These are phyloP conservation scores for Thamnophis sirtalis DNA, from an alignment of 2,113 vertebrate genomes.

Conservation along the genomic window DNA sequence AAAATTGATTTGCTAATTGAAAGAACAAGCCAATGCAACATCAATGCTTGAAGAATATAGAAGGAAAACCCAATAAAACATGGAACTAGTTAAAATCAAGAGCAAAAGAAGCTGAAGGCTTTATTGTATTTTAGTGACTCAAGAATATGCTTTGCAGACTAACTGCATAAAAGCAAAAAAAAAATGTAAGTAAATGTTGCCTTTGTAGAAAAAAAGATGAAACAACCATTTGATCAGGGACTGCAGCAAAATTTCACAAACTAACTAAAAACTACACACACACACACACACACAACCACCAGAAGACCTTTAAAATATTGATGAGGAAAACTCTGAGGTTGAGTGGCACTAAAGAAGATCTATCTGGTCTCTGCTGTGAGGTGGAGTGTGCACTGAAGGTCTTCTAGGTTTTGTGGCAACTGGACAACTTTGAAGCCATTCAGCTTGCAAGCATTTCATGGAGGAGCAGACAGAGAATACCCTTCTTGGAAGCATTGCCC, in stretches of 20 bases:
- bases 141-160: not conserved
- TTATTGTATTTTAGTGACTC: not conserved
- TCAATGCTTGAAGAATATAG: not conserved
- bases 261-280: not conserved
- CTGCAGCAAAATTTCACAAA: not conserved
- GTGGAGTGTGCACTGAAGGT: not conserved
- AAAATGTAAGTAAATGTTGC: not conserved
- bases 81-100: not conserved
- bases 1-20: not conserved
- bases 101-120: not conserved
- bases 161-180: not conserved
- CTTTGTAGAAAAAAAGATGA: not conserved
- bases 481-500: not conserved
- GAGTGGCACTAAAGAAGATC: no score
- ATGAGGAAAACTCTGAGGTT: not conserved
- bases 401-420: not conserved
- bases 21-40: not conserved
- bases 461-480: not conserved
- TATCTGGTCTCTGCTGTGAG: no score
- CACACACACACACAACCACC: no score
- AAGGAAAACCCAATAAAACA: not conserved
- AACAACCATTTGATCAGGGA: not conserved
- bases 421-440: not conserved
- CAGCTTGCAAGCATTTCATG: not conserved
- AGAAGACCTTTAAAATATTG: not conserved